Evolutionary conservation across 2,113 vertebrate species (phyloP), one percentile per base, ranked within the genome.

Genomic region (Anolis sagrei): DNA sequence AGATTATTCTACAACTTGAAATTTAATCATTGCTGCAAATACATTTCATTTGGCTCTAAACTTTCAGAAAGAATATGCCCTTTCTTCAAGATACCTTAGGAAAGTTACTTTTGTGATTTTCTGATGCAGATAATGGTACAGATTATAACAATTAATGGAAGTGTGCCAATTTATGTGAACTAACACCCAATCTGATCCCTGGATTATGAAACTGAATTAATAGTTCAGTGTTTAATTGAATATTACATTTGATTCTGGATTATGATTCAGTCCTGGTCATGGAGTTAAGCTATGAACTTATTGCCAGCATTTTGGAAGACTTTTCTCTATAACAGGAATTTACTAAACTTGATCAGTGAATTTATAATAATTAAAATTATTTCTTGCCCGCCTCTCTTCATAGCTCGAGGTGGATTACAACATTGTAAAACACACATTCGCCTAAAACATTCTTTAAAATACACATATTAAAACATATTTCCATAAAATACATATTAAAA

Each of bases 191-290:
- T 68, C 25, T 83, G 69, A n/a, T 2, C 19, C 5, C 72, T 6
- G 7, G 13, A 0, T 68, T 80, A 88, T 29, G 39, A 69, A 77
- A 76, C 81, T 5, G 0, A 75, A 5, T 21, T 72, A 54, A 44
- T 2, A 3, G 25, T 10, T 27, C 27, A 76, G 49, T n/a, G 51
- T 51, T 76, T 74, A 36, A 23, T 58, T 58, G 51, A 81, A 61
- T 76, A 89, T 23, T 85, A 87, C 68, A 77, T 5, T 10, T 87
- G 8, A 88, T 68, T 72, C 25, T 76, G 1, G 64, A 58, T 11
- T 83, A 75, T 76, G 34, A 92, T 61, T 69, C 14, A 90, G 0
- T 11, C 25, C 54, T 29, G 73, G 61, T 16, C 11, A 62, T 0
- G 79, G 79, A 7, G 1, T 27, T 81, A 66, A 32, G n/a, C 7